Evolutionary conservation across 2,113 vertebrate species (phyloP).

Genomic region (Zeus faber): DNA sequence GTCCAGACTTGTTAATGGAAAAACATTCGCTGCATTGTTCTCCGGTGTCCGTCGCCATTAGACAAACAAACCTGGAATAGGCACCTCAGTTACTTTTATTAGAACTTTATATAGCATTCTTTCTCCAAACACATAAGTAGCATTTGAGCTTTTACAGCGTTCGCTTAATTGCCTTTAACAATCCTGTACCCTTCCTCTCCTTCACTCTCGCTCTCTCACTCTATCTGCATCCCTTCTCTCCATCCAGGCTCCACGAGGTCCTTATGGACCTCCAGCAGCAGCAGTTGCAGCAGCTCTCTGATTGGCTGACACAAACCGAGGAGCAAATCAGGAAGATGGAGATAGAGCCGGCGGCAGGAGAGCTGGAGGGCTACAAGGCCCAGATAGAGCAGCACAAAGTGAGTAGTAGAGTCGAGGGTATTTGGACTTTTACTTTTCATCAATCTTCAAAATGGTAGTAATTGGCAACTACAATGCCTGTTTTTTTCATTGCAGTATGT

Average conservation of each 20-base stretch:
- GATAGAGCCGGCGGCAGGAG: slow-evolving; percentile 65
- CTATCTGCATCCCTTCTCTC: not conserved
- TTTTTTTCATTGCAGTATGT: too few species aligned
- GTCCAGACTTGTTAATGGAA: not conserved
- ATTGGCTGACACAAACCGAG: slow-evolving; percentile 89
- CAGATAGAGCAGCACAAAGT: slow-evolving; percentile 90
- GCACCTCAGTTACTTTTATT: too few species aligned
- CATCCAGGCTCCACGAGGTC: slow-evolving; percentile 93
- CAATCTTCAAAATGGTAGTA: too few species aligned
- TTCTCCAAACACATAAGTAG: too few species aligned
- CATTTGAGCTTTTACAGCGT: too few species aligned
- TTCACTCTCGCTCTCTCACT: slow-evolving; percentile 4
- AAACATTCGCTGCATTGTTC: not conserved
- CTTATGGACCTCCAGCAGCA: slow-evolving; percentile 94
- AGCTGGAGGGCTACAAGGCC: slow-evolving; percentile 79
- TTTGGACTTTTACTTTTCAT: too few species aligned
- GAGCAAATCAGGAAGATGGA: slow-evolving; percentile 91
- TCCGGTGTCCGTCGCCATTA: slow-evolving; percentile 8
- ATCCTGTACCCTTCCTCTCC: too few species aligned
- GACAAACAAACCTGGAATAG: slow-evolving; percentile 2
- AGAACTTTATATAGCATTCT: too few species aligned
- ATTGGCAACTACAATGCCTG: too few species aligned
- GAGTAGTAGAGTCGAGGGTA: too few species aligned
- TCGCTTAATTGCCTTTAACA: too few species aligned
- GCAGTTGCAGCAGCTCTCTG: slow-evolving; percentile 91